phyloP scores from a whole-genome alignment of 2,888 invertebrate genomes.

The Sicus ferrugineus region DNA sequence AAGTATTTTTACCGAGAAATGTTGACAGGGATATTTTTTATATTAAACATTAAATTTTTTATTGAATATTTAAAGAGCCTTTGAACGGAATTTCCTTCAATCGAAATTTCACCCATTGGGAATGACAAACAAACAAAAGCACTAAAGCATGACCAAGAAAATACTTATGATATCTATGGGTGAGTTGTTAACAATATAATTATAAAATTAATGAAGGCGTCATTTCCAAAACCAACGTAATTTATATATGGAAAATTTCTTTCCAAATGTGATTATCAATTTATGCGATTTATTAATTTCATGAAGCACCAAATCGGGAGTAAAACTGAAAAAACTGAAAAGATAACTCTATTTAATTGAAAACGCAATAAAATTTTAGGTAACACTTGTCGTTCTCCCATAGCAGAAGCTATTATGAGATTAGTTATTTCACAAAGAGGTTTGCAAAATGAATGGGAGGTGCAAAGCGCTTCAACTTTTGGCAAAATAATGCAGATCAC shows the following conservation, averaged over 20 bases:
- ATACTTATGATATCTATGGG: constrained; percentile 56
- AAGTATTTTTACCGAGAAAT: too few relatives aligned
- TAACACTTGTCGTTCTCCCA: constrained; percentile 93
- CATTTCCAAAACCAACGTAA: background rate
- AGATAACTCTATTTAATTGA: background rate
- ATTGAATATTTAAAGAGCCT: too few relatives aligned
- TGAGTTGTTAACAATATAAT: too few relatives aligned
- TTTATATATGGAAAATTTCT: too few relatives aligned
- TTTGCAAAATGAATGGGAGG: constrained; percentile 74
- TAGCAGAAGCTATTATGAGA: constrained; percentile 90
- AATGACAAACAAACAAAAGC: background rate
- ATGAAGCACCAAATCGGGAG: too few relatives aligned
- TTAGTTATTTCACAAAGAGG: constrained; percentile 74
- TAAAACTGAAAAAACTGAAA: constrained; percentile 18
- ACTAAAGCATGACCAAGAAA: constrained; percentile 41
- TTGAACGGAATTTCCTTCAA: too few relatives aligned
- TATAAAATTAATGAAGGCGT: background rate
- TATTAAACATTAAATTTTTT: too few relatives aligned
- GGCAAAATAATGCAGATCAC: constrained; percentile 84
- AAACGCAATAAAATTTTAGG: constrained; percentile 67
- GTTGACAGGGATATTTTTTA: background rate
- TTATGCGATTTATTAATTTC: background rate
- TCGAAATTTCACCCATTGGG: background rate
- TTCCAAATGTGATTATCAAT: too few relatives aligned
- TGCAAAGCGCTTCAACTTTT: constrained; percentile 89